Percentiles rank a stretch among this genome's conserved stretches.
These are phyloP conservation scores for Cyprinodon brontotheroides DNA, from an alignment of 2,113 vertebrate species.

Conservation along the genomic window DNA sequence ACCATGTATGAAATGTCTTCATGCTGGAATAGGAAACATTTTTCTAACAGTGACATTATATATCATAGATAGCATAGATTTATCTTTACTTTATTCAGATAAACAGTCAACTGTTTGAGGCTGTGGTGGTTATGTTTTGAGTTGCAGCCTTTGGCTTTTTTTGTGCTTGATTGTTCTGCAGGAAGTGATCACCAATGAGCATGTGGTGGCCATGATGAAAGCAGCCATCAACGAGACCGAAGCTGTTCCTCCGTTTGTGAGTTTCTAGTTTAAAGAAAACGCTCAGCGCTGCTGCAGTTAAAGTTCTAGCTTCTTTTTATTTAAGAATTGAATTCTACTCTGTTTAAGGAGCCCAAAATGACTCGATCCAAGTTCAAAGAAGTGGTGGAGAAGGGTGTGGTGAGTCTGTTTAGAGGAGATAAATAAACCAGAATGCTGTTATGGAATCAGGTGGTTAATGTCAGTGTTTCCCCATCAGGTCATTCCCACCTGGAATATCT, in stretches of 20 bases:
- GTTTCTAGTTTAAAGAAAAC: conserved; percentile 62
- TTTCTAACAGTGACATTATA: no score
- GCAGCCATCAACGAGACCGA: conserved; percentile 94
- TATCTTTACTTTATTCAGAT: no score
- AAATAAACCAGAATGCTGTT: neutral
- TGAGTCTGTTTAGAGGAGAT: conserved; percentile 66
- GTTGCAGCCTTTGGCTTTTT: neutral
- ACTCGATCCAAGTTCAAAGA: conserved; percentile 97
- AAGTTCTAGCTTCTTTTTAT: neutral
- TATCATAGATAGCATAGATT: no score
- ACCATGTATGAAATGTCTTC: no score
- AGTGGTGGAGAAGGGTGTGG: conserved; percentile 95
- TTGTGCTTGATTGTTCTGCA: conserved; percentile 55
- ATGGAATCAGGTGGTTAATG: neutral
- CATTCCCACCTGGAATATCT: conserved; percentile 95
- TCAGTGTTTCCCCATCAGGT: conserved; percentile 77
- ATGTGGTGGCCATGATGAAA: conserved; percentile 99
- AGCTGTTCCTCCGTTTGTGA: conserved; percentile 90
- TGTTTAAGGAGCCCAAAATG: conserved; percentile 93
- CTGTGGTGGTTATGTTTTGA: neutral
- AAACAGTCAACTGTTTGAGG: no score
- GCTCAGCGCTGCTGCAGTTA: neutral
- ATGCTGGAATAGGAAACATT: no score
- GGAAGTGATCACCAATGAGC: conserved; percentile 98
- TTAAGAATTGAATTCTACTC: neutral